phyloP scores from a whole-genome alignment of 2,113 vertebrate species.

The Hydrolagus affinis region DNA sequence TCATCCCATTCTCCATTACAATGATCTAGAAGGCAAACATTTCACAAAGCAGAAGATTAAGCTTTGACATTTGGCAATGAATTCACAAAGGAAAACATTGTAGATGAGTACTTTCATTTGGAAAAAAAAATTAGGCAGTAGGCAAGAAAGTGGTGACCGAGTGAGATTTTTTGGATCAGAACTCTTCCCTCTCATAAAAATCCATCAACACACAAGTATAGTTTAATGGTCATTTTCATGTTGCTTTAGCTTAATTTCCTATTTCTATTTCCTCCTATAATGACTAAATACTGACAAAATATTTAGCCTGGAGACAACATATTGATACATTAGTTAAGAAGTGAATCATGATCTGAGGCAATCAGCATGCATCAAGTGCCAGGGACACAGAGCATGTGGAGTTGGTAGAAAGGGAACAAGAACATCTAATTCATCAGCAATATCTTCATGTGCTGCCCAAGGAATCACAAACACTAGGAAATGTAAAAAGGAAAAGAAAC shows the following conservation, averaged over 20 bases:
- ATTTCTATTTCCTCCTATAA: no score
- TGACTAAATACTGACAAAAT: no score
- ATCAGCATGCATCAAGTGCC: neutral
- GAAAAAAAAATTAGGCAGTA: no score
- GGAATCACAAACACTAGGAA: neutral
- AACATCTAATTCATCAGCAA: neutral
- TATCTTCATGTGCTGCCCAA: neutral
- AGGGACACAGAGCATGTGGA: neutral
- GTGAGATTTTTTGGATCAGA: no score
- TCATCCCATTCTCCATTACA: constrained; percentile 21
- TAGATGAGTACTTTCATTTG: no score
- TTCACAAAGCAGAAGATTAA: neutral
- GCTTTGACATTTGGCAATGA: no score
- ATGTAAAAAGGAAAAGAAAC: neutral
- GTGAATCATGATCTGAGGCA: neutral
- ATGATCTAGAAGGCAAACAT: neutral
- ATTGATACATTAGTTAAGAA: neutral
- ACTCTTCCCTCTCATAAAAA: no score
- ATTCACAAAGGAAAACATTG: neutral
- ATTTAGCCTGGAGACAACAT: neutral
- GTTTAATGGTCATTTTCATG: no score
- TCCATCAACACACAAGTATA: no score
- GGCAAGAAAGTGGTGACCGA: neutral
- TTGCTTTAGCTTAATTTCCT: no score
- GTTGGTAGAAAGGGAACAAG: neutral